Percentiles rank a stretch among this genome's conserved stretches.
Evolutionary conservation across 2,797 vertebrate species (phyloP).

Genomic region (Strix occidentalis): DNA sequence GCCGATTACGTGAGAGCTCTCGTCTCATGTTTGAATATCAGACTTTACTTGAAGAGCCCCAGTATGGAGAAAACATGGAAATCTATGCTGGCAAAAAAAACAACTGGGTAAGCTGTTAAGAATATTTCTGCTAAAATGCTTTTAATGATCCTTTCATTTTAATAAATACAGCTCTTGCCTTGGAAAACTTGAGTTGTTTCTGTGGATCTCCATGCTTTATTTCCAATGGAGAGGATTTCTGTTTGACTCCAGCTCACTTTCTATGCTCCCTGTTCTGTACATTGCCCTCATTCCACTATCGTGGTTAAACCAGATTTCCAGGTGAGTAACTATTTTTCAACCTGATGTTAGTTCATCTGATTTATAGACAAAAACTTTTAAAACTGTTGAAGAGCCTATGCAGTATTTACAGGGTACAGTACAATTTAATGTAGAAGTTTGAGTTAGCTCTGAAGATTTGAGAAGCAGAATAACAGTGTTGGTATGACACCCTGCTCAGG

Average conservation of each 20-base stretch:
- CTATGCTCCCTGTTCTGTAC: not conserved
- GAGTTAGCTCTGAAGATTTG: not conserved
- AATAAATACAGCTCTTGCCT: not conserved
- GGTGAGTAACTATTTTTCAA: not conserved
- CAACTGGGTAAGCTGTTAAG: constrained; percentile 87
- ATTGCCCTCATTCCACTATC: not conserved
- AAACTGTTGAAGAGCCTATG: not conserved
- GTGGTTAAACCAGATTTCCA: not conserved
- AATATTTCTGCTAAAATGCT: not conserved
- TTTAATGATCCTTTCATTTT: not conserved
- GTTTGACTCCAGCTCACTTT: not conserved
- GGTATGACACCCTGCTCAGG: not conserved
- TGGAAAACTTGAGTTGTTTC: not conserved
- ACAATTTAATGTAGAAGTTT: not conserved
- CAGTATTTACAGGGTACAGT: not conserved
- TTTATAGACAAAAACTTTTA: not conserved
- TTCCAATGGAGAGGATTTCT: not conserved
- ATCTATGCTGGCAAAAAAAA: constrained; percentile 95
- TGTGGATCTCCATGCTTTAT: not conserved
- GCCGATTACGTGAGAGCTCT: constrained; percentile 92
- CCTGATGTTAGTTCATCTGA: not conserved
- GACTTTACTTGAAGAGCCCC: constrained; percentile 92
- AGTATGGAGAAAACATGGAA: constrained; percentile 93
- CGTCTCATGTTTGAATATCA: constrained; percentile 97
- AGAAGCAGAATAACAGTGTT: not conserved